These are phyloP conservation scores for Channa argus DNA, from an alignment of 2,113 vertebrate genomes.

Conservation along the genomic window DNA sequence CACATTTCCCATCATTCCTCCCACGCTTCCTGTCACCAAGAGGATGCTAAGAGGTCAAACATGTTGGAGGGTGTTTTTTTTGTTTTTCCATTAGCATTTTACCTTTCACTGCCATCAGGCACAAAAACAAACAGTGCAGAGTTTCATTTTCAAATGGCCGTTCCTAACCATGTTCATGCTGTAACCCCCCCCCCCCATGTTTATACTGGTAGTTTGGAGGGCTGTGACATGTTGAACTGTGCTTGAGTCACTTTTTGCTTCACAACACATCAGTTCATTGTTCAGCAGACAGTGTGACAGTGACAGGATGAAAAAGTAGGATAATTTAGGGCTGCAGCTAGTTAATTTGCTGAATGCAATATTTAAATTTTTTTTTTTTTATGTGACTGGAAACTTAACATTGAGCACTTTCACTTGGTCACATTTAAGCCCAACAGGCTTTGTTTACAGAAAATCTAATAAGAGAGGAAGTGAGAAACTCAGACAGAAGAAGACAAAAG, in stretches of 20 bases:
- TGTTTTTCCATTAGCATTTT: background rate
- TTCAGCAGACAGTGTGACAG: background rate
- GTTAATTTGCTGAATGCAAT: no score
- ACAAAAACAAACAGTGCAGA: background rate
- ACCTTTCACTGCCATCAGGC: background rate
- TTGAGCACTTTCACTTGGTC: background rate
- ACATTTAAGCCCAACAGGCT: background rate
- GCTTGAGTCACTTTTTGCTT: background rate
- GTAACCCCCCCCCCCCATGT: no score
- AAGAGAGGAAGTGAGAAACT: conserved; percentile 11
- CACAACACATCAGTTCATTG: background rate
- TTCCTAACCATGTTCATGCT: background rate
- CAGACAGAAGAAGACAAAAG: background rate
- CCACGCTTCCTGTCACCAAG: conserved; percentile 47
- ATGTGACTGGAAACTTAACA: no score
- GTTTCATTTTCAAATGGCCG: background rate
- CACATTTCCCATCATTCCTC: conserved; percentile 62
- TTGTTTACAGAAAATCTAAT: background rate
- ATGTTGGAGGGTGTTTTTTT: background rate
- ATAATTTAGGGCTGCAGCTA: no score
- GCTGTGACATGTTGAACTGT: background rate
- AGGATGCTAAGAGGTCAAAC: conserved; percentile 40
- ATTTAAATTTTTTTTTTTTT: no score
- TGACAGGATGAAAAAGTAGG: background rate
- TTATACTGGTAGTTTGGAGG: no score